Percentiles rank a stretch among this genome's conserved stretches.
These are phyloP conservation scores for Iselma pallidipennis DNA, from an alignment of 2,888 invertebrate genomes.

Conservation along the genomic window DNA sequence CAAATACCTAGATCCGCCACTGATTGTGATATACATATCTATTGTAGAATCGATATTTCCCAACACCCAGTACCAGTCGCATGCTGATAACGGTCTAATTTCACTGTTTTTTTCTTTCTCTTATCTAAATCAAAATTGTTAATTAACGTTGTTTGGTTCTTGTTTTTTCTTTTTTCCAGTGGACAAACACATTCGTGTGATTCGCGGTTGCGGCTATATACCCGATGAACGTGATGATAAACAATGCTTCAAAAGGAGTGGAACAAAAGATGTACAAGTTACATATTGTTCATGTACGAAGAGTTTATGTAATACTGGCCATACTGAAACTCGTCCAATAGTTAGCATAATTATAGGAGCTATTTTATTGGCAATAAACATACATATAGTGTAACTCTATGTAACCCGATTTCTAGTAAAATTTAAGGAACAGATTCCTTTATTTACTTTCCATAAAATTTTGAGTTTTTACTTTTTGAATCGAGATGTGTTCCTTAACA, in stretches of 20 bases:
- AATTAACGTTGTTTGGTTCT: constrained; percentile 7
- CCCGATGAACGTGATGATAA: constrained; percentile 65
- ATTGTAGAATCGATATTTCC: constrained; percentile 18
- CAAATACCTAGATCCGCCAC: too few relatives aligned
- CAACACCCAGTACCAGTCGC: constrained; percentile 23
- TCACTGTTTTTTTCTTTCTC: background rate
- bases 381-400: constrained; percentile 13
- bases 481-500: too few relatives aligned
- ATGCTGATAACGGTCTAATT: constrained; percentile 20
- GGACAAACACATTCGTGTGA: constrained; percentile 74
- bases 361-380: constrained; percentile 17
- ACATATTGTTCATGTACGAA: constrained; percentile 78
- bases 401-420: too few relatives aligned
- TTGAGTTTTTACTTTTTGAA: too few relatives aligned
- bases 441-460: too few relatives aligned
- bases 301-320: constrained; percentile 73
- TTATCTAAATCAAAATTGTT: background rate
- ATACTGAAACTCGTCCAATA: constrained; percentile 26
- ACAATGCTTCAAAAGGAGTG: constrained; percentile 69
- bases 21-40: too few relatives aligned
- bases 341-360: constrained; percentile 15
- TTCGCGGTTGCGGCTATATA: constrained; percentile 80
- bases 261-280: constrained; percentile 75
- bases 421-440: background rate
- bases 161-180: constrained; percentile 62